Percentiles rank a stretch among this genome's conserved stretches.
phyloP scores from a whole-genome alignment of 2,888 invertebrate genomes.

The Ophioninae sp. region DNA sequence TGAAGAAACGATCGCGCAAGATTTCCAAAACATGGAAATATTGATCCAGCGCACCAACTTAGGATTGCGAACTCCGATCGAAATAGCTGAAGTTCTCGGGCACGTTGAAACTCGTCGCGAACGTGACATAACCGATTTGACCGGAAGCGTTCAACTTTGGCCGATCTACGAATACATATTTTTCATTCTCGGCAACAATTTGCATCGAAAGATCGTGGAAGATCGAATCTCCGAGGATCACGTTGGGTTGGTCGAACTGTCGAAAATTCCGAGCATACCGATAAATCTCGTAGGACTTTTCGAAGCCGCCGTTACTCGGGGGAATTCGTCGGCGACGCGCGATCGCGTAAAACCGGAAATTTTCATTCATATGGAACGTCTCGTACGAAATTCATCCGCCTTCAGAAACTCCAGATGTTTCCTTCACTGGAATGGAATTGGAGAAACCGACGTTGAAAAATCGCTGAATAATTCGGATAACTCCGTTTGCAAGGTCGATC shows the following conservation, averaged over 20 bases:
- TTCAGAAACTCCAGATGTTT: slow-evolving; percentile 65
- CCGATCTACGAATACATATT: slow-evolving; percentile 84
- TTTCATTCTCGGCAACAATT: slow-evolving; percentile 76
- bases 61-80: slow-evolving; percentile 57
- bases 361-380: slow-evolving; percentile 66
- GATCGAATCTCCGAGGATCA: neutral
- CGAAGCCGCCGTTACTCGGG: slow-evolving; percentile 55
- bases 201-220: slow-evolving; percentile 65
- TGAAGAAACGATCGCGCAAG: slow-evolving; percentile 53
- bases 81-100: slow-evolving; percentile 56
- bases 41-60: slow-evolving; percentile 62
- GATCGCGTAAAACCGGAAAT: slow-evolving; percentile 67
- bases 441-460: slow-evolving; percentile 46
- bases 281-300: slow-evolving; percentile 70
- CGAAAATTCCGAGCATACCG: slow-evolving; percentile 73
- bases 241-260: slow-evolving; percentile 63
- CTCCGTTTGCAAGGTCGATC: slow-evolving; percentile 25
- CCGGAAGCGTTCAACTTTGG: slow-evolving; percentile 81
- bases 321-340: slow-evolving; percentile 50
- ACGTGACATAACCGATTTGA: slow-evolving; percentile 68
- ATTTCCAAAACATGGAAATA: slow-evolving; percentile 62
- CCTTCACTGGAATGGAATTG: slow-evolving; percentile 65
- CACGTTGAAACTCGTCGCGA: slow-evolving; percentile 22
- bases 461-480: slow-evolving; percentile 18
- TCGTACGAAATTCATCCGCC: slow-evolving; percentile 68